Conservation (phyloP, 2,888 invertebrate genomes). For the Capitulum mitella region DNA sequence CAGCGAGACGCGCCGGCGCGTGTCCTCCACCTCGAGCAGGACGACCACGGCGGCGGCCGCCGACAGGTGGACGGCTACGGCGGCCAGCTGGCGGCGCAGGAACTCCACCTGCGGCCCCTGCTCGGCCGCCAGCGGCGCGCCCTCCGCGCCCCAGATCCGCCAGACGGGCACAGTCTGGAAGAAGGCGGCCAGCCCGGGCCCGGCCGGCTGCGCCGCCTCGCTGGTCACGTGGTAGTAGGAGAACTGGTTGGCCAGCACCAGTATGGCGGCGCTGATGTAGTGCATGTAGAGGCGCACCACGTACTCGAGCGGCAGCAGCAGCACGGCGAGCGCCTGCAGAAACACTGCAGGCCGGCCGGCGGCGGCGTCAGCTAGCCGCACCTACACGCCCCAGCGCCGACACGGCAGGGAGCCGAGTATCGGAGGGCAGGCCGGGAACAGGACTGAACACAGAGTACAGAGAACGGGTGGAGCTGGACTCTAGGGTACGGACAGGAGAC, state of each 20-base stretch:
- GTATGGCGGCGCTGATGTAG: constrained; percentile 44
- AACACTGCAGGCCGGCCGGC: constrained; percentile 44
- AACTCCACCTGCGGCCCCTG: constrained; percentile 38
- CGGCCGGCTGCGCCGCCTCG: constrained; percentile 7
- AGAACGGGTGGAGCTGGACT: too few relatives aligned
- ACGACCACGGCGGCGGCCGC: constrained; percentile 41
- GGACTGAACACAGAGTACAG: too few relatives aligned
- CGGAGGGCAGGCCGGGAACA: too few relatives aligned
- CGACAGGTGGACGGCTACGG: constrained; percentile 42
- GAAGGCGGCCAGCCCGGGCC: neutral
- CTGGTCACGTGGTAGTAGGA: constrained; percentile 44
- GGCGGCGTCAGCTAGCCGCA: too few relatives aligned
- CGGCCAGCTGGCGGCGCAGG: constrained; percentile 41
- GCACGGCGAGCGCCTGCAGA: constrained; percentile 45
- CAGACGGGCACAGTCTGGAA: constrained; percentile 8
- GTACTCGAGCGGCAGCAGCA: constrained; percentile 47
- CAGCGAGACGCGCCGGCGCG: constrained; percentile 40
- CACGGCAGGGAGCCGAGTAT: too few relatives aligned
- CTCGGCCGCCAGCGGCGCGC: neutral
- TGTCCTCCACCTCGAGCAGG: constrained; percentile 35
- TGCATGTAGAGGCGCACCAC: constrained; percentile 49
- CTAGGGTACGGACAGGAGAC: too few relatives aligned
- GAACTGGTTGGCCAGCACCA: constrained; percentile 45
- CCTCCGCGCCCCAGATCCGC: constrained; percentile 3
- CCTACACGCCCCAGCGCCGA: too few relatives aligned